Percentiles rank a stretch among this genome's conserved stretches.
Conservation (phyloP, 1,140 invertebrate species). For the Teleopsis dalmanni region DNA sequence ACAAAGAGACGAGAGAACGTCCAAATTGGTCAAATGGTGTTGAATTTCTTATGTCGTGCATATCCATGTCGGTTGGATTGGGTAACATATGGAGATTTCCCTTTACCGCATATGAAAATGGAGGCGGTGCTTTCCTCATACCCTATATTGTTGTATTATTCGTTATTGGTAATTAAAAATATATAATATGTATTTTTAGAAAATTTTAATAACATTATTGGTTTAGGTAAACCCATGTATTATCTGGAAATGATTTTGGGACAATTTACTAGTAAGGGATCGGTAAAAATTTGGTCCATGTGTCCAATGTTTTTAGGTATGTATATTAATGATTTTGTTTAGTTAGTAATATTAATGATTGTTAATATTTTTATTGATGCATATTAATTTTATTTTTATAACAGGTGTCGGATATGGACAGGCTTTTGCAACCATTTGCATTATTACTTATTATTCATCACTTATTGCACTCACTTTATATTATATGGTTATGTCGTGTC, state of each 20-base stretch:
- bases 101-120: slow-evolving; percentile 76
- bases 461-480: slow-evolving; percentile 62
- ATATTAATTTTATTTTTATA: slow-evolving; percentile 42
- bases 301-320: slow-evolving; percentile 52
- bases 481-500: slow-evolving; percentile 59
- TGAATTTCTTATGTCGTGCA: slow-evolving; percentile 83
- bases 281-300: slow-evolving; percentile 52
- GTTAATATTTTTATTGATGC: background rate
- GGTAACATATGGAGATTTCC: slow-evolving; percentile 64
- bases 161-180: slow-evolving; percentile 56
- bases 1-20: slow-evolving; percentile 38
- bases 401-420: slow-evolving; percentile 66
- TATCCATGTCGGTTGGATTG: slow-evolving; percentile 80
- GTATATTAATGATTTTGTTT: background rate
- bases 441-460: slow-evolving; percentile 65
- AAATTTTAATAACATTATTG: background rate
- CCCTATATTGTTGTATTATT: slow-evolving; percentile 78
- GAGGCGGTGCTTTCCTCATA: slow-evolving; percentile 63
- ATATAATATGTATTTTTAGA: background rate
- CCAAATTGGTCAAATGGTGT: slow-evolving; percentile 74
- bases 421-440: slow-evolving; percentile 59
- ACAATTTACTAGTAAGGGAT: slow-evolving; percentile 61
- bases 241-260: slow-evolving; percentile 73
- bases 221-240: slow-evolving; percentile 62
- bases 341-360: too few relatives aligned